Conservation (phyloP, 1,140 invertebrate species). For the Phocides pigmalion region DNA sequence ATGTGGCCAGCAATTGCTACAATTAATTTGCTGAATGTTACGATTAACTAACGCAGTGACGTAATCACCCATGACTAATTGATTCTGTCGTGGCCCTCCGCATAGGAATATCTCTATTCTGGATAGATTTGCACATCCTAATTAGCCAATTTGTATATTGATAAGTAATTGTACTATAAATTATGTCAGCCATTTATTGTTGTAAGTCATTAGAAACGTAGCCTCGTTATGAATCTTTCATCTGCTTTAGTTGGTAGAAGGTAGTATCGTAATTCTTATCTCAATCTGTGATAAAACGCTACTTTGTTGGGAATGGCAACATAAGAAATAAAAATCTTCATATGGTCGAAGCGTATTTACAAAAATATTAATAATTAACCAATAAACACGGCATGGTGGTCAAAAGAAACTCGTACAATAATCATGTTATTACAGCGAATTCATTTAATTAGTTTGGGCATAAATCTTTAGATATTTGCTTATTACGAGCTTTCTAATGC, state of each 20-base stretch:
- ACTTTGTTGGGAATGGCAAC: background rate
- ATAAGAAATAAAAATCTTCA: constrained; percentile 18
- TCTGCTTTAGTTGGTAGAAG: too few relatives aligned
- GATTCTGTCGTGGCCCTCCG: constrained; percentile 22
- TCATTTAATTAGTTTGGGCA: constrained; percentile 61
- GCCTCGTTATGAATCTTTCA: background rate
- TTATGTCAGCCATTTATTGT: background rate
- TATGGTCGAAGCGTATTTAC: background rate
- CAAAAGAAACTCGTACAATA: constrained; percentile 34
- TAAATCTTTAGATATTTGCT: constrained; percentile 65
- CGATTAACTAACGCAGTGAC: constrained; percentile 32
- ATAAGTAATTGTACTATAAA: constrained; percentile 1
- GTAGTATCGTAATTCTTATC: background rate
- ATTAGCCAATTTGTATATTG: constrained; percentile 10
- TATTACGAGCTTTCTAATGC: constrained; percentile 67
- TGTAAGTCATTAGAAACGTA: background rate
- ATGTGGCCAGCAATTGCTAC: constrained; percentile 21
- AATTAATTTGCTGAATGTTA: constrained; percentile 33
- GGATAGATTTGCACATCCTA: constrained; percentile 24
- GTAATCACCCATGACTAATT: constrained; percentile 33
- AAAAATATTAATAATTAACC: constrained; percentile 19
- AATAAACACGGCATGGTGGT: constrained; percentile 22
- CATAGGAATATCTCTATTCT: constrained; percentile 14
- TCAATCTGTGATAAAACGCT: background rate
- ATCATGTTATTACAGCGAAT: constrained; percentile 44